Conservation (phyloP, 2,113 vertebrate genomes). For the Chauna torquata region DNA sequence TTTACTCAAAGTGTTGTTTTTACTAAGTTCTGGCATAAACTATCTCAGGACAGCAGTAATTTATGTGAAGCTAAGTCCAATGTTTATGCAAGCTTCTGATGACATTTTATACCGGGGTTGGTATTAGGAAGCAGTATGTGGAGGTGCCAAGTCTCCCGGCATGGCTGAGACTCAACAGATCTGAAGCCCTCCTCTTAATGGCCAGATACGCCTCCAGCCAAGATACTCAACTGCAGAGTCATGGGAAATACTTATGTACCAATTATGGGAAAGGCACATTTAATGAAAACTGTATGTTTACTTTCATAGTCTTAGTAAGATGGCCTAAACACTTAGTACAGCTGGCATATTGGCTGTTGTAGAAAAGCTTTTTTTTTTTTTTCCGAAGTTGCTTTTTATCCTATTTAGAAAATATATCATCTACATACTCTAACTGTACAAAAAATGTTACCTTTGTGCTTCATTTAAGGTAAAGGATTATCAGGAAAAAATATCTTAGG, state of each 20-base stretch:
- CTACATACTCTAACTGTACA: slow-evolving; percentile 22
- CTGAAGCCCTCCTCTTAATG: slow-evolving; percentile 76
- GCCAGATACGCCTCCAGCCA: slow-evolving; percentile 79
- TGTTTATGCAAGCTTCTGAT: slow-evolving; percentile 85
- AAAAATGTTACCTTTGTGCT: slow-evolving; percentile 10
- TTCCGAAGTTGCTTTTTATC: background rate
- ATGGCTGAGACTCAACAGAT: slow-evolving; percentile 77
- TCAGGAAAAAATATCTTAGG: background rate
- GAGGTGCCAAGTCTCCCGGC: slow-evolving; percentile 79
- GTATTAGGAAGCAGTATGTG: slow-evolving; percentile 80
- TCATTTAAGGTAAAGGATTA: slow-evolving; percentile 17
- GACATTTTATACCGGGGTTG: slow-evolving; percentile 81
- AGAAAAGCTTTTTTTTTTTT: slow-evolving; percentile 31
- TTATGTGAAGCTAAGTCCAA: slow-evolving; percentile 84
- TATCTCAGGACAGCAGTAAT: slow-evolving; percentile 81
- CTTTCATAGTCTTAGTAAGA: slow-evolving; percentile 72
- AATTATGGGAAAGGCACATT: slow-evolving; percentile 77
- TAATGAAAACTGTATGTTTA: slow-evolving; percentile 80
- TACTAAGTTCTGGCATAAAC: slow-evolving; percentile 79
- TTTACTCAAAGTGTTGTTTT: slow-evolving; percentile 82
- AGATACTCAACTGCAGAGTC: slow-evolving; percentile 78
- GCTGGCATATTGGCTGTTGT: slow-evolving; percentile 61
- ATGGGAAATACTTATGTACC: slow-evolving; percentile 81
- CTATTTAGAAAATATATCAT: slow-evolving; percentile 56
- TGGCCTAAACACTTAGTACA: slow-evolving; percentile 65